Conservation (phyloP, 2,888 invertebrate species). For the Eudemis profundana region DNA sequence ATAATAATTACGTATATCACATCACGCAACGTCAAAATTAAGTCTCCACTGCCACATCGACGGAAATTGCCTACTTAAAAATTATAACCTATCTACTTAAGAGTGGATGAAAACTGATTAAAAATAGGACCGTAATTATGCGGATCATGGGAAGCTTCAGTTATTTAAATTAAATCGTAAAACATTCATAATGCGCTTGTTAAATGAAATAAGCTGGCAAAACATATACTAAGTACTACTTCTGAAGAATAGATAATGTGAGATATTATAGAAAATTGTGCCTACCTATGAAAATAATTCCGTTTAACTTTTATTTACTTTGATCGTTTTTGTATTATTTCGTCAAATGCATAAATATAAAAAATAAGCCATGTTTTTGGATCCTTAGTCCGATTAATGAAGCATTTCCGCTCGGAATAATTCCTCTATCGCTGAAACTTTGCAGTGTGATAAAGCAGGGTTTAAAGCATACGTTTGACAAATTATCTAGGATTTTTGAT, state of each 20-base stretch:
- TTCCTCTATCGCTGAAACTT: too few relatives aligned
- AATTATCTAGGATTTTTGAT: too few relatives aligned
- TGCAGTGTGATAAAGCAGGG: too few relatives aligned
- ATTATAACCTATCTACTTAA: constrained; percentile 2
- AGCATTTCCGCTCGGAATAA: too few relatives aligned
- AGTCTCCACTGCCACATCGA: constrained; percentile 4
- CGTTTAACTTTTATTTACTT: too few relatives aligned
- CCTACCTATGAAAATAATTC: too few relatives aligned
- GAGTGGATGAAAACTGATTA: constrained; percentile 2
- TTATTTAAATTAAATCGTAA: constrained; percentile 8
- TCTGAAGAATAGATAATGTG: not conserved
- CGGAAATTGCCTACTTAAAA: constrained; percentile 22
- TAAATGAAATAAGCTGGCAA: not conserved
- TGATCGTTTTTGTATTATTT: too few relatives aligned
- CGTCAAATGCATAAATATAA: too few relatives aligned
- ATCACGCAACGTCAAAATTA: constrained; percentile 21
- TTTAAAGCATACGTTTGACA: too few relatives aligned
- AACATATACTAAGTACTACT: not conserved
- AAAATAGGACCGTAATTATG: constrained; percentile 9
- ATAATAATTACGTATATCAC: constrained; percentile 2
- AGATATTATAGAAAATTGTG: too few relatives aligned
- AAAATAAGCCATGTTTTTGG: too few relatives aligned
- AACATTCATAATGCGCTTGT: not conserved
- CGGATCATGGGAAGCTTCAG: not conserved
- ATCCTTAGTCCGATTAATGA: too few relatives aligned